Base-by-base conservation (phyloP, 2,797 vertebrate genomes). In the Notoglanidium macrostoma region DNA sequence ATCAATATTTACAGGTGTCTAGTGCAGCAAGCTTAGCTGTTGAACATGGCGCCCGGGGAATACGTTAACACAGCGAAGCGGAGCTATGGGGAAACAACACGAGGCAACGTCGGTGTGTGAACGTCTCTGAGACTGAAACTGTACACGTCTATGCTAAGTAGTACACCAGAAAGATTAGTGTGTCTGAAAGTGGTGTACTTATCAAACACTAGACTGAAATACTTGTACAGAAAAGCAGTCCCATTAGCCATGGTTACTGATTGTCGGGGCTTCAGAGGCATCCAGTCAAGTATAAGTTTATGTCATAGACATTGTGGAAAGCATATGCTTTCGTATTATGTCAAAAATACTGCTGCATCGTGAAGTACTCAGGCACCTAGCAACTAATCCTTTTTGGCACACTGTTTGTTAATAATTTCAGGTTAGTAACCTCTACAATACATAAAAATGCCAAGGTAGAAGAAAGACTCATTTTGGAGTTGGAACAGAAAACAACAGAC, bases 1-100 rank as follows among this genome's bases (percentile, higher is more conserved):
- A 95, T 95, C 92, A 96, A 95, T 95, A 95, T 96, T 96, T 94
- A 95, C 93, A 92, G 89, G 93, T 92, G 93, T 94, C 92, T 90
- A 90, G 88, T 89, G 81, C 83, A 32, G 83, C 67, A 63, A 92
- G 92, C 83, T 88, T 89, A 92, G 89, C 92, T 92, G 89, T 92
- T 77, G 73, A 86, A 88, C 87, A 89, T 89, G 79, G 76, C 73
- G 86, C 54, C 72, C 14, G 80, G 86, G 92, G 86, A 92, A 94
- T 90, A 90, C 61, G 90, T 94, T 94, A 91, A 81, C 85, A 46
- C 32, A 67, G 49, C 26, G n/a, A 84, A 44, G 65, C 81, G 12
- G 7, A 61, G 88, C 44, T 83, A 59, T 86, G 61, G 21, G 29
- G 32, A 86, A 85, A 84, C 77, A 83, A 83, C 87, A 87, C 46